Conservation (phyloP, 1,140 invertebrate genomes). For the Phocides pigmalion region DNA sequence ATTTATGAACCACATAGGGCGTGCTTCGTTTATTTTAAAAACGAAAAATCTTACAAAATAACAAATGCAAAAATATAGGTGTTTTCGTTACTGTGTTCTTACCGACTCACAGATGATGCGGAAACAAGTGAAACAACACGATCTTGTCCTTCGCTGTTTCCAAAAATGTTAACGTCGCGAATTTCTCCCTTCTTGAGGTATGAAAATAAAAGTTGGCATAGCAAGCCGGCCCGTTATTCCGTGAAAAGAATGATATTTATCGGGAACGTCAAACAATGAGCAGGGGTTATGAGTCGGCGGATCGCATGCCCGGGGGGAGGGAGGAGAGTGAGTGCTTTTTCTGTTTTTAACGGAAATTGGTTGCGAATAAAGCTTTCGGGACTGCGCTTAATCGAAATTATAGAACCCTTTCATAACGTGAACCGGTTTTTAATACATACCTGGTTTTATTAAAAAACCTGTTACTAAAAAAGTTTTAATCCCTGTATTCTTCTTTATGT, state of each 20-base stretch:
- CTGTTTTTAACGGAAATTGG: slow-evolving; percentile 16
- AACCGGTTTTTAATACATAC: background rate
- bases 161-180: slow-evolving; percentile 10
- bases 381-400: background rate
- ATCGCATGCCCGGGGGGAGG: background rate
- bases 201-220: slow-evolving; percentile 16
- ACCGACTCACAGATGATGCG: background rate
- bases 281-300: slow-evolving; percentile 9
- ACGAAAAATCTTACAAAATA: background rate
- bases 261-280: slow-evolving; percentile 23
- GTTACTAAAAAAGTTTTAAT: no score
- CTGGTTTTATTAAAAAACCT: no score
- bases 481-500: no score
- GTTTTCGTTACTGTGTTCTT: background rate
- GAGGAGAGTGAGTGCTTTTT: slow-evolving; percentile 4
- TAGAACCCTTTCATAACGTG: background rate
- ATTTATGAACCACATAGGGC: no score
- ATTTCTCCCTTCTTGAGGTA: slow-evolving; percentile 2
- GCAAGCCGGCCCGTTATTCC: background rate
- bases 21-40: no score
- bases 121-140: background rate
- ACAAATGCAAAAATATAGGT: background rate
- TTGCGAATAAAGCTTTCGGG: slow-evolving; percentile 7
- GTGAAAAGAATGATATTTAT: slow-evolving; percentile 23
- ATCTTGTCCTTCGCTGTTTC: background rate